Percentiles rank a stretch among this genome's conserved stretches.
These are phyloP conservation scores for Bambusicola thoracicus DNA, from an alignment of 2,113 vertebrate genomes.

Conservation along the genomic window DNA sequence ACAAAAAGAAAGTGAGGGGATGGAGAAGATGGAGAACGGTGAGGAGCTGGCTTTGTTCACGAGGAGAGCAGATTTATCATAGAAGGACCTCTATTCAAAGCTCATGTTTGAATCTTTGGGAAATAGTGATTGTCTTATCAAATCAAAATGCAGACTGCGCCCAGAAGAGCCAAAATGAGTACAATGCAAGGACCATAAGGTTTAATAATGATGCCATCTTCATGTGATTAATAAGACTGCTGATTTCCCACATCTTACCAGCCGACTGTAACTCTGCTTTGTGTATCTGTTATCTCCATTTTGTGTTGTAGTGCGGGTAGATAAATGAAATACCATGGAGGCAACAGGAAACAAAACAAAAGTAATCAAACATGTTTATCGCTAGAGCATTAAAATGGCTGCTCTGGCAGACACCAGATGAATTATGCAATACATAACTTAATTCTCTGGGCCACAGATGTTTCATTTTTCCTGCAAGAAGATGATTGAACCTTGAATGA, in stretches of 20 bases:
- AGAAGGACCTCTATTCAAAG: neutral
- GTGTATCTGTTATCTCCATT: conserved; percentile 48
- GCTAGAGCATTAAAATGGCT: conserved; percentile 54
- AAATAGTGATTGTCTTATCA: neutral
- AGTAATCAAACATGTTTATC: conserved; percentile 60
- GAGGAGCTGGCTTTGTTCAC: neutral
- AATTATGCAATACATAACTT: conserved; percentile 70
- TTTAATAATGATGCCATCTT: conserved; percentile 11
- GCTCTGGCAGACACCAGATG: conserved; percentile 69
- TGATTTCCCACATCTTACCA: conserved; percentile 59
- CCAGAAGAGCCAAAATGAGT: conserved; percentile 13
- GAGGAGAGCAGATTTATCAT: neutral
- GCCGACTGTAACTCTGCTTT: neutral
- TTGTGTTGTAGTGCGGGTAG: conserved; percentile 1
- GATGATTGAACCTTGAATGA: conserved; percentile 71
- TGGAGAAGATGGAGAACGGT: neutral
- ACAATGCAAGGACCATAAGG: neutral
- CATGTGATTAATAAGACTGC: conserved; percentile 45
- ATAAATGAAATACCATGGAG: conserved; percentile 69
- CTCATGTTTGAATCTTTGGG: neutral
- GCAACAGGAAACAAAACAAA: conserved; percentile 68
- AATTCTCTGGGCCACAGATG: conserved; percentile 72
- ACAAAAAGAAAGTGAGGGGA: neutral
- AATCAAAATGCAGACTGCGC: neutral
- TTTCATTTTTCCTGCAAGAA: conserved; percentile 65